A percentile compares a stretch with the other conserved stretches of the same genome.
Conservation (phyloP, 2,888 invertebrate genomes). For the Cheilosia grossa region DNA sequence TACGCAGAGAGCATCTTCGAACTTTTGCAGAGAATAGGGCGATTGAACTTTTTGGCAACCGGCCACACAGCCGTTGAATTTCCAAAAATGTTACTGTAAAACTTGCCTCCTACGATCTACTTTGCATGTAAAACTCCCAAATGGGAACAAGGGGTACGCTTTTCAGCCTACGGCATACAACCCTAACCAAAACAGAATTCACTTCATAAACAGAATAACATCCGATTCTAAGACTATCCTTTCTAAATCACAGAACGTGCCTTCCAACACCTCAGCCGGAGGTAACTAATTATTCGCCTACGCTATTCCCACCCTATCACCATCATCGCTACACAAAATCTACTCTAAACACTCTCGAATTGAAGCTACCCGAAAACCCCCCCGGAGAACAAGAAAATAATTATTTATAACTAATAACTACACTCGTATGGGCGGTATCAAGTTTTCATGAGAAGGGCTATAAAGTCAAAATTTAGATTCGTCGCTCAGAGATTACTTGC, state of each 20-base stretch:
- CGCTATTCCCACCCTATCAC: background rate
- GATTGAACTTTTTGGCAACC: too few relatives aligned
- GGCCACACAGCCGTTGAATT: too few relatives aligned
- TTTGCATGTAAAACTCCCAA: too few relatives aligned
- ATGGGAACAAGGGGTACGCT: too few relatives aligned
- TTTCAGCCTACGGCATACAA: too few relatives aligned
- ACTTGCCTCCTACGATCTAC: too few relatives aligned
- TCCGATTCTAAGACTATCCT: background rate
- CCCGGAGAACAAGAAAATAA: background rate
- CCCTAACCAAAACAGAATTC: background rate
- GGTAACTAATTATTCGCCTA: background rate
- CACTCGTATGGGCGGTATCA: background rate
- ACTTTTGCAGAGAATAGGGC: too few relatives aligned
- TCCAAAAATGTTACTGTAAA: too few relatives aligned
- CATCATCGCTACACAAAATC: background rate
- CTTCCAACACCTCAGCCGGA: background rate
- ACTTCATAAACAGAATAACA: background rate
- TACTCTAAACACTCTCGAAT: background rate
- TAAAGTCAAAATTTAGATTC: constrained; percentile 28
- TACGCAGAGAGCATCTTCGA: too few relatives aligned
- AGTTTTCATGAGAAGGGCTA: constrained; percentile 17
- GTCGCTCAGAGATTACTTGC: constrained; percentile 25
- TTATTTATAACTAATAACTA: background rate
- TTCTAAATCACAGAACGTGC: background rate
- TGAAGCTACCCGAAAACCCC: background rate